These are phyloP conservation scores for Hypomecis punctinalis DNA, from an alignment of 2,888 invertebrate species.

Conservation along the genomic window DNA sequence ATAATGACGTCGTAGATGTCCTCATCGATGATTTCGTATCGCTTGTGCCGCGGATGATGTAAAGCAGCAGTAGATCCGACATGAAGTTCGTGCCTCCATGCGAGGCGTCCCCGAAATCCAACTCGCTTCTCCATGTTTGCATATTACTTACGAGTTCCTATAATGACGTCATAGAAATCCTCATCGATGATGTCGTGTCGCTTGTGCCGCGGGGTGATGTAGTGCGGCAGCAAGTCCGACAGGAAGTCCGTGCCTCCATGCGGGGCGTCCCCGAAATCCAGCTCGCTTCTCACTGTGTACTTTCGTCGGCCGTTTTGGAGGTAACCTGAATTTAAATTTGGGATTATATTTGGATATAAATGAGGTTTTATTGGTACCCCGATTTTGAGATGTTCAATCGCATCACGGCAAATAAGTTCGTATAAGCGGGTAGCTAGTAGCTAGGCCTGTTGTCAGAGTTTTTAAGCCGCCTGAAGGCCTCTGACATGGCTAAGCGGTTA, in stretches of 20 bases:
- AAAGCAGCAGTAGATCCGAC: conserved; percentile 75
- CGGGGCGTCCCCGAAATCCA: conserved; percentile 68
- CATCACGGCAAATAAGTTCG: too few relatives aligned
- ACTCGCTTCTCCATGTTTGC: conserved; percentile 53
- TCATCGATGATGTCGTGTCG: conserved; percentile 61
- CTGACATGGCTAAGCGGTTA: too few relatives aligned
- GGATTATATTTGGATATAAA: too few relatives aligned
- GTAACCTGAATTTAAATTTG: conserved; percentile 48
- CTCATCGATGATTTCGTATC: conserved; percentile 59
- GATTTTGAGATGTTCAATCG: too few relatives aligned
- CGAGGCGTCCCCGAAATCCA: conserved; percentile 68
- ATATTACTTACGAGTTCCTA: conserved; percentile 69
- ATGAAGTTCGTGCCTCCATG: conserved; percentile 69
- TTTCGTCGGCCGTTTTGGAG: conserved; percentile 64
- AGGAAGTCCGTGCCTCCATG: conserved; percentile 69
- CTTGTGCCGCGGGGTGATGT: conserved; percentile 75
- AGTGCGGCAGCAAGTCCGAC: conserved; percentile 76
- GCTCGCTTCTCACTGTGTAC: conserved; percentile 53
- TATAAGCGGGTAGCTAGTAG: too few relatives aligned
- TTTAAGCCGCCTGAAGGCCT: too few relatives aligned
- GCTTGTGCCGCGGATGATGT: conserved; percentile 74
- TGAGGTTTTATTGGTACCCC: too few relatives aligned
- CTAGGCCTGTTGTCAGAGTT: too few relatives aligned
- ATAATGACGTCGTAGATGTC: conserved; percentile 77
- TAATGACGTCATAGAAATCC: conserved; percentile 76